Conservation (phyloP, 2,113 vertebrate species). For the Riparia riparia region DNA sequence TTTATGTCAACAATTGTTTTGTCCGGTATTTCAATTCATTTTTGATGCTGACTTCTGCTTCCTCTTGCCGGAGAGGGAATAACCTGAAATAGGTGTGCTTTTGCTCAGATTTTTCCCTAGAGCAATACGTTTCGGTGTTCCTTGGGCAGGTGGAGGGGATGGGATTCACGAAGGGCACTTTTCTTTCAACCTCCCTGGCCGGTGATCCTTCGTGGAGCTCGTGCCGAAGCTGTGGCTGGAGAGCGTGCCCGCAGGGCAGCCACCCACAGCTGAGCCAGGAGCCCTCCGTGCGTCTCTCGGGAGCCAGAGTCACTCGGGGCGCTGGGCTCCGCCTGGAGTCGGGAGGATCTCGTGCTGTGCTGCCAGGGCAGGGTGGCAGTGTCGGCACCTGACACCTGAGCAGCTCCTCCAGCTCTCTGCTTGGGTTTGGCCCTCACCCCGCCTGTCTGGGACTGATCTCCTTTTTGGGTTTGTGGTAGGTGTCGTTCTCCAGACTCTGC, state of each 20-base stretch:
- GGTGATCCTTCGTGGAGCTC: neutral
- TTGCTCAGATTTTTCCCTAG: neutral
- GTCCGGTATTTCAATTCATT: neutral
- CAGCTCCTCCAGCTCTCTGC: neutral
- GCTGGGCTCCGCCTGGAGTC: accelerated
- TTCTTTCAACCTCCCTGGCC: neutral
- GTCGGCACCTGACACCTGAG: neutral
- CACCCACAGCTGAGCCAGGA: neutral
- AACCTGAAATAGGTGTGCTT: neutral
- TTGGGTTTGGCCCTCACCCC: neutral
- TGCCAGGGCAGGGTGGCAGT: neutral
- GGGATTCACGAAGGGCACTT: neutral
- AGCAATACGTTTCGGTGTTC: neutral
- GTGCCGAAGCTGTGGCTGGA: neutral
- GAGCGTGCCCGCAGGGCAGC: accelerated
- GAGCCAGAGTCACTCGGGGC: neutral
- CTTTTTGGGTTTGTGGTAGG: neutral
- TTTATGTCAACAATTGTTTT: neutral
- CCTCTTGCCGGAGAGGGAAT: neutral
- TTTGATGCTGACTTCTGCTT: neutral
- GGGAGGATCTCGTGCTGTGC: neutral
- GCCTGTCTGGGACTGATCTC: neutral
- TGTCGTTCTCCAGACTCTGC: neutral
- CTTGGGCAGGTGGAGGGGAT: neutral
- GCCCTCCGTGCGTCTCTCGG: neutral